Base-by-base conservation (phyloP, 1,140 invertebrate genomes). In the Brachionus plicatilis region DNA sequence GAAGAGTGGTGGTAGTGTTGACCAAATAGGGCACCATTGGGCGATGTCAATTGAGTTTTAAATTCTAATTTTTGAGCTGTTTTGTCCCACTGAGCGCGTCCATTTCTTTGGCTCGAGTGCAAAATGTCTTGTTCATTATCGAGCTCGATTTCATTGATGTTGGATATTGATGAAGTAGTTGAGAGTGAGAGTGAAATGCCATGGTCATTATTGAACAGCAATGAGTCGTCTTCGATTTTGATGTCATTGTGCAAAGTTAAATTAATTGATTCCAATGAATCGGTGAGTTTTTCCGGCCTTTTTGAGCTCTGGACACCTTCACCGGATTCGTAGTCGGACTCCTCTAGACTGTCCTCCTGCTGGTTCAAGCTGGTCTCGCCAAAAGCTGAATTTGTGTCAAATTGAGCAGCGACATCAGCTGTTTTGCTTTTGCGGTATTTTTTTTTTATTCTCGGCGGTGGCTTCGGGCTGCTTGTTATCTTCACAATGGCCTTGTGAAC, bases 391-490 rank as follows among this genome's bases (percentile, higher is more conserved):
- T 8, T 75, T 43, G 47, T 43, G 20, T 75, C 33, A 4, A 9
- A 33, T 29, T 47, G 45, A 7, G 24, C 17, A 37, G 7, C 2
- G 0, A 76, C 24, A n/a, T 76, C 72, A 50, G 20, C 53, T 24
- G 72, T 82, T 82, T 82, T 82, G 14, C 50, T 65, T 66, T 68
- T 82, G 11, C 37, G 4, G 29, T 82, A 82, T 66, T 82, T 82
- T 76, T 76, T 76, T 47, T 82, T 82, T 3, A 12, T 43, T 47
- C 79, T 60, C 4, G 79, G 79, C 14, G 79, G 79, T n/a, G 79
- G 50, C 27, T 82, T 82, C 14, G 79, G 79, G 45, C 76, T 72
- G 41, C 68, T 72, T 2, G 68, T 72, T 1, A 43, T n/a, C 14
- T 72, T 72, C n/a, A 72, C 7, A 37, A 0, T 68, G 12, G 12